Evolutionary conservation across 2,113 vertebrate species (phyloP).

Genomic region (Lophura nycthemera): DNA sequence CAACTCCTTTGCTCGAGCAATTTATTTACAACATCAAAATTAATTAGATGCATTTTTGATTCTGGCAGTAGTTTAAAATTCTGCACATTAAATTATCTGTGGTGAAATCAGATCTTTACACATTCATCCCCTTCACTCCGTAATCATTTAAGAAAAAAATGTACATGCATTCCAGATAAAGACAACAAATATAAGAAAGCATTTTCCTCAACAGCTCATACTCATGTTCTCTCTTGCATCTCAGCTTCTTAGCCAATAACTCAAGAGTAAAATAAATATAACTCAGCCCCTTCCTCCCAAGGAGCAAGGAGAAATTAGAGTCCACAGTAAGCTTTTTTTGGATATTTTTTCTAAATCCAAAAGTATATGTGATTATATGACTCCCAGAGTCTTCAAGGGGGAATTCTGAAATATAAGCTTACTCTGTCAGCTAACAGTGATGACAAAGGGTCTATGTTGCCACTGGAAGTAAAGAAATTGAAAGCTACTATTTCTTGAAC

Average conservation of each 20-base stretch:
- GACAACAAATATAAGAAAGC: neutral
- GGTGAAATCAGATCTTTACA: constrained; percentile 15
- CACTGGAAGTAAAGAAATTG: neutral
- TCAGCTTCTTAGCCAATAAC: neutral
- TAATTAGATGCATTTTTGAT: constrained; percentile 45
- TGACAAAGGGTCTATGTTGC: neutral
- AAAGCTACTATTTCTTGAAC: neutral
- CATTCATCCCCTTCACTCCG: neutral
- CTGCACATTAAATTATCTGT: constrained; percentile 11
- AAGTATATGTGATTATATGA: neutral
- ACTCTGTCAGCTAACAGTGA: neutral
- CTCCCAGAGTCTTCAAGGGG: neutral
- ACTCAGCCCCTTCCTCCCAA: neutral
- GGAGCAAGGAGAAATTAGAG: neutral
- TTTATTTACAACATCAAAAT: neutral
- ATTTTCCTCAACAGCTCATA: neutral
- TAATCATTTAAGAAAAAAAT: neutral
- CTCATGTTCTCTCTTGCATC: neutral
- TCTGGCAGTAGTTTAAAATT: constrained; percentile 38
- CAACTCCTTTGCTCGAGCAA: neutral
- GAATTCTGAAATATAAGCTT: neutral
- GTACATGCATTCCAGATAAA: neutral
- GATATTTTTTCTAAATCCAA: neutral
- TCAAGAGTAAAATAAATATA: neutral
- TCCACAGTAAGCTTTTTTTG: neutral